These are phyloP conservation scores for Nothobranchius kuhntae DNA, from an alignment of 2,113 vertebrate species.

Conservation along the genomic window DNA sequence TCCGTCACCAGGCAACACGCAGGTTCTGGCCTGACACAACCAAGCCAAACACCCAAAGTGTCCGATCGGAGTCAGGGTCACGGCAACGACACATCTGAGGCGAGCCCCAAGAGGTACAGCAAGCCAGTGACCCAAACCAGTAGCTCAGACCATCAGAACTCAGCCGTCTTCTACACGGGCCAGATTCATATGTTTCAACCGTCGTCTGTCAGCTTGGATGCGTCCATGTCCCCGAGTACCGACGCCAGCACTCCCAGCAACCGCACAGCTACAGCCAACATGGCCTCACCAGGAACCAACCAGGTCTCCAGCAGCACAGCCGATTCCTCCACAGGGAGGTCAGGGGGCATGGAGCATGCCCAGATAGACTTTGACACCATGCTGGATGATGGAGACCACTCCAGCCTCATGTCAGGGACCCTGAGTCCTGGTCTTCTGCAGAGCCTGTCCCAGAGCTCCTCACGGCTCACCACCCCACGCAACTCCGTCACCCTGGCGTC, in stretches of 20 bases:
- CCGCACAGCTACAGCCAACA: slow-evolving; percentile 70
- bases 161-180: slow-evolving; percentile 85
- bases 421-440: slow-evolving; percentile 94
- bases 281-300: slow-evolving; percentile 90
- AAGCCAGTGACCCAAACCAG: slow-evolving; percentile 49
- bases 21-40: slow-evolving; percentile 74
- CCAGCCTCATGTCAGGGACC: slow-evolving; percentile 93
- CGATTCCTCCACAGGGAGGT: slow-evolving; percentile 82
- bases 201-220: slow-evolving; percentile 74
- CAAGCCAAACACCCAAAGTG: slow-evolving; percentile 78
- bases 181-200: slow-evolving; percentile 92
- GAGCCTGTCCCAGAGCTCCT: slow-evolving; percentile 96
- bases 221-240: slow-evolving; percentile 74
- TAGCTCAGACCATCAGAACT: slow-evolving; percentile 65
- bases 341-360: slow-evolving; percentile 83
- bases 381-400: slow-evolving; percentile 96
- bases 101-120: slow-evolving; percentile 80
- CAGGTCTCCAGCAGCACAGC: slow-evolving; percentile 97
- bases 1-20: slow-evolving; percentile 75
- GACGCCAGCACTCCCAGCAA: slow-evolving; percentile 59
- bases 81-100: slow-evolving; percentile 77
- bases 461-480: slow-evolving; percentile 94
- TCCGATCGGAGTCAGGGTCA: slow-evolving; percentile 59
- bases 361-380: slow-evolving; percentile 98
- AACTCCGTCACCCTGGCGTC: slow-evolving; percentile 93